A percentile compares a stretch with the other conserved stretches of the same genome.
Evolutionary conservation across 2,113 vertebrate species (phyloP).

Genomic region (Sterrhoptilus dennistouni): DNA sequence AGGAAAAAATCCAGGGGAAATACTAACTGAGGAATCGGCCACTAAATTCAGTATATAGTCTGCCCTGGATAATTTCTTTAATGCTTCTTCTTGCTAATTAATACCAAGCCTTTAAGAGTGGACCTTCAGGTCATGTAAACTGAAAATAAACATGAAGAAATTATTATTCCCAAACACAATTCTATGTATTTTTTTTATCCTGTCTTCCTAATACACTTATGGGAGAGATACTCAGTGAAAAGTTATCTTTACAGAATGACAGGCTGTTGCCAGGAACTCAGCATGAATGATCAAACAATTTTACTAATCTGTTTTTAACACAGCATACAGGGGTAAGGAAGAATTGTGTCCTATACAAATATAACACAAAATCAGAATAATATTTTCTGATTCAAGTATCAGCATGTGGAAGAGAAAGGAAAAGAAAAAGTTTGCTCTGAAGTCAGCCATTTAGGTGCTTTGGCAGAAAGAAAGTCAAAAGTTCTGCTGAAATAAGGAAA

Average conservation of each 20-base stretch:
- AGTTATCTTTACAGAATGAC: background rate
- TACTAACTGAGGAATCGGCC: background rate
- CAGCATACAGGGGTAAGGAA: background rate
- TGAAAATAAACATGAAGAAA: background rate
- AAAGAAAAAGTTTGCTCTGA: background rate
- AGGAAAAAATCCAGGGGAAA: background rate
- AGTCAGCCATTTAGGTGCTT: background rate
- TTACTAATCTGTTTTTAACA: background rate
- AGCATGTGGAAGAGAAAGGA: background rate
- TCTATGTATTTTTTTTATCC: background rate
- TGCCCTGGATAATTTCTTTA: background rate
- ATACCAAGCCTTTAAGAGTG: background rate
- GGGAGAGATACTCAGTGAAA: background rate
- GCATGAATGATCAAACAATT: background rate
- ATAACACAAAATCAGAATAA: background rate
- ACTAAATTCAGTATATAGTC: background rate
- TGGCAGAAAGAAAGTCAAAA: background rate
- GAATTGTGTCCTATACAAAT: background rate
- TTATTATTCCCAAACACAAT: background rate
- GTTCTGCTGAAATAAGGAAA: background rate
- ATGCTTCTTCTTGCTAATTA: background rate
- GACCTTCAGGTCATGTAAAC: background rate
- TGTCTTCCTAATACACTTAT: background rate
- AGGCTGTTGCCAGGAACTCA: background rate
- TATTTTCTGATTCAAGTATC: background rate